These are phyloP conservation scores for Channa argus DNA, from an alignment of 2,113 vertebrate genomes.

Conservation along the genomic window DNA sequence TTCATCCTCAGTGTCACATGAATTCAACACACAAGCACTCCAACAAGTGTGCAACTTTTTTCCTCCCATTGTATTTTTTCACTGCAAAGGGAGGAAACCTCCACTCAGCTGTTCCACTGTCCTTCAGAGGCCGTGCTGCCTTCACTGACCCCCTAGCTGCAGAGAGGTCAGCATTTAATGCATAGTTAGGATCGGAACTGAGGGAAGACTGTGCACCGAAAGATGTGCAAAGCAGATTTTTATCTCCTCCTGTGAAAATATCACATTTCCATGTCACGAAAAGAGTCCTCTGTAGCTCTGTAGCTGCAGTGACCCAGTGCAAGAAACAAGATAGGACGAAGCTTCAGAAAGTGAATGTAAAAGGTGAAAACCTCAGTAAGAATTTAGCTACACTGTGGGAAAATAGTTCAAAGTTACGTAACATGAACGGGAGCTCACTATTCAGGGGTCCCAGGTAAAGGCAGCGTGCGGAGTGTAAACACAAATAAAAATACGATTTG, in stretches of 20 bases:
- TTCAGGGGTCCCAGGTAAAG: slow-evolving; percentile 30
- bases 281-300: too few relatives aligned
- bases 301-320: too few relatives aligned
- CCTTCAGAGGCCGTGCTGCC: slow-evolving; percentile 15
- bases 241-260: slow-evolving; percentile 8
- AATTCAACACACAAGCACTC: slow-evolving; percentile 60
- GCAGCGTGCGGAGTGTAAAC: not conserved
- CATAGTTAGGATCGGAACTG: slow-evolving; percentile 48
- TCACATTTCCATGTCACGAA: too few relatives aligned
- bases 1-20: slow-evolving; percentile 73
- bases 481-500: not conserved
- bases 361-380: not conserved
- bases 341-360: not conserved
- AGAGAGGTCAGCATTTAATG: slow-evolving; percentile 20
- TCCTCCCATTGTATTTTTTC: slow-evolving; percentile 83
- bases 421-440: slow-evolving; percentile 28
- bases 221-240: slow-evolving; percentile 18
- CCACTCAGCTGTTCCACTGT: slow-evolving; percentile 12
- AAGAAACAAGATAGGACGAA: not conserved
- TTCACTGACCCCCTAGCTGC: slow-evolving; percentile 33
- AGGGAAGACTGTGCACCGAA: slow-evolving; percentile 15
- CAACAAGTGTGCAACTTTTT: slow-evolving; percentile 75
- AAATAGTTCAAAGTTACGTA: slow-evolving; percentile 55
- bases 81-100: slow-evolving; percentile 39
- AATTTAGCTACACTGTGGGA: slow-evolving; percentile 36